phyloP scores from a whole-genome alignment of 2,888 invertebrate species.

The Spodoptera exigua region DNA sequence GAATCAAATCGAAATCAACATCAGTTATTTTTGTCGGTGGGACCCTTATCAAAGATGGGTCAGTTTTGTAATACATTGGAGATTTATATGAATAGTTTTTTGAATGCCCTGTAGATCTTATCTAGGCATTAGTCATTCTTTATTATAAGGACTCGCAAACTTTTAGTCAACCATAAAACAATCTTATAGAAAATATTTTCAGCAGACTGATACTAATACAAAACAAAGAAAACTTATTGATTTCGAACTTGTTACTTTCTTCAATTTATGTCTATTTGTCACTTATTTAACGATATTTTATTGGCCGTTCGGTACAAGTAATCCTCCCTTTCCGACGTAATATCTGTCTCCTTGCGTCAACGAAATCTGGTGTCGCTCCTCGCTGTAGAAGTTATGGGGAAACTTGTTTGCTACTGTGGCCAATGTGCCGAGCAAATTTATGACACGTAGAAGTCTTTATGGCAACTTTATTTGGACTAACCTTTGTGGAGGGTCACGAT shows the following conservation, averaged over 20 bases:
- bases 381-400: constrained; percentile 75
- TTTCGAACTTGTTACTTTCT: constrained; percentile 10
- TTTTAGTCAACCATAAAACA: too few relatives aligned
- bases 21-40: constrained; percentile 82
- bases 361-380: constrained; percentile 58
- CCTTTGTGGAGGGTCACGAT: constrained; percentile 51
- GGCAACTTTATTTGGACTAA: constrained; percentile 59
- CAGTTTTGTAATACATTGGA: constrained; percentile 58
- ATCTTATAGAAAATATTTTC: neutral
- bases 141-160: neutral
- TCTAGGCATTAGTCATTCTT: constrained; percentile 17
- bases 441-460: constrained; percentile 56
- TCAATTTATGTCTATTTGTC: constrained; percentile 10
- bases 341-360: constrained; percentile 49
- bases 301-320: constrained; percentile 20
- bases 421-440: constrained; percentile 60
- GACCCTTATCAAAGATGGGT: constrained; percentile 83
- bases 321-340: constrained; percentile 24
- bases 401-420: constrained; percentile 75
- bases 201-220: neutral
- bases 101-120: constrained; percentile 7
- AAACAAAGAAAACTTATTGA: constrained; percentile 8
- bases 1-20: constrained; percentile 87
- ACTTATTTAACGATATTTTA: constrained; percentile 34
- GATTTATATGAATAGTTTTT: constrained; percentile 33